phyloP scores from a whole-genome alignment of 2,113 vertebrate genomes.

The Daboia siamensis region DNA sequence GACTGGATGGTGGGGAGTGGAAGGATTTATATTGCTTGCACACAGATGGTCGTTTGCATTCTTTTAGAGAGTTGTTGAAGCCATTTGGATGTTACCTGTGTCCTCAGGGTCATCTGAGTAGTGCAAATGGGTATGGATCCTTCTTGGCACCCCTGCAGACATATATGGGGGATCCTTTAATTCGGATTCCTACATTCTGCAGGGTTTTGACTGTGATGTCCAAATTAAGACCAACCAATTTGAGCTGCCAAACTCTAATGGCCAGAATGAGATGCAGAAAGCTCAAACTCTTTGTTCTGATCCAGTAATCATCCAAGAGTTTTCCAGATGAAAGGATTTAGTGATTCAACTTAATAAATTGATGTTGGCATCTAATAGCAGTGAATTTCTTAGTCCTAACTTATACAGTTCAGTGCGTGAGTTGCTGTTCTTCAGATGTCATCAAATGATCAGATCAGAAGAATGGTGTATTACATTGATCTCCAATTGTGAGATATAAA shows the following conservation, averaged over 20 bases:
- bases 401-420: not conserved
- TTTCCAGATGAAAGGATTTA: not conserved
- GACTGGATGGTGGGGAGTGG: too few relatives aligned
- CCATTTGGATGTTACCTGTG: too few relatives aligned
- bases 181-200: not conserved
- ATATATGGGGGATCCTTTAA: not conserved
- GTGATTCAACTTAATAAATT: not conserved
- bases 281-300: not conserved
- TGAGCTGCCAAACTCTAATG: not conserved
- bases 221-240: not conserved
- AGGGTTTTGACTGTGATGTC: not conserved
- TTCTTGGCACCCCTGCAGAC: not conserved
- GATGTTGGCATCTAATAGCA: not conserved
- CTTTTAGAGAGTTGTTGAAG: too few relatives aligned
- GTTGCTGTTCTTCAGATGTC: not conserved
- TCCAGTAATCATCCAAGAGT: not conserved
- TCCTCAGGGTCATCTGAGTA: too few relatives aligned
- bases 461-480: not conserved
- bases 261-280: not conserved
- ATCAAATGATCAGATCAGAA: not conserved
- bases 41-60: too few relatives aligned
- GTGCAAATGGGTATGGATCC: too few relatives aligned
- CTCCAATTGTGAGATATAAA: not conserved
- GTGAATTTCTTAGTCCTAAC: not conserved
- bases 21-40: too few relatives aligned